Evolutionary conservation across 2,797 vertebrate species (phyloP), one percentile per base, ranked within the genome.

Genomic region (Myripristis murdjan): DNA sequence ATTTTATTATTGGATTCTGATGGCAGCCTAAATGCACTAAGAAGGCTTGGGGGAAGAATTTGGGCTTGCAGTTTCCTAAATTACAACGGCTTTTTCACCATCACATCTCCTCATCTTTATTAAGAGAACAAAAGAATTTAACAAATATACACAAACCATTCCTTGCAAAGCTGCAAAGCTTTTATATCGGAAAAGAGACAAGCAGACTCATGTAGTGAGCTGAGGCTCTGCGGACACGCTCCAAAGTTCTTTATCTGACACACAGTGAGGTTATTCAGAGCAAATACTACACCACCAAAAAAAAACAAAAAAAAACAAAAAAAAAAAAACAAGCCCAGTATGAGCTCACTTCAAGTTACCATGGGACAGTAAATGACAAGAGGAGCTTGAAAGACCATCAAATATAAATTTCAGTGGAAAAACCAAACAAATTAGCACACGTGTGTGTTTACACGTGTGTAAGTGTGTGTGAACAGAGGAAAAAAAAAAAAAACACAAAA

Each of bases 91-190:
- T 71, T 58, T 46, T 57, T 28, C 37, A 54, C 66, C 60, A 75
- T 67, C 64, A 65, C 1, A 58, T 52, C 35, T 47, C 48, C 65
- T 83, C 75, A 82, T 85, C 79, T 67, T 81, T 84, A 83, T 86
- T 83, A 54, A 28, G 31, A 69, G 67, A 75, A 59, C 33, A 60
- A 33, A 55, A 46, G 24, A 44, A 51, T 28, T 63, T 51, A 43
- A 82, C 67, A 77, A 85, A 84, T 78, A 83, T 75, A 80, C 64
- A 88, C 72, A 67, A 75, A 41, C 69, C 53, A 37, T 28, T 82
- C 59, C 43, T n/a, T n/a, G n/a, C n/a, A n/a, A n/a, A 41, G 72
- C 69, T 78, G 83, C 72, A 26, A 15, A 10, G 52, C 49, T 20
- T 72, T 85, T 23, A 47, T 63, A 69, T 68, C 66, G 44, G 61